Conservation (phyloP, 2,797 vertebrate genomes). For the Phoxinus dragarum region DNA sequence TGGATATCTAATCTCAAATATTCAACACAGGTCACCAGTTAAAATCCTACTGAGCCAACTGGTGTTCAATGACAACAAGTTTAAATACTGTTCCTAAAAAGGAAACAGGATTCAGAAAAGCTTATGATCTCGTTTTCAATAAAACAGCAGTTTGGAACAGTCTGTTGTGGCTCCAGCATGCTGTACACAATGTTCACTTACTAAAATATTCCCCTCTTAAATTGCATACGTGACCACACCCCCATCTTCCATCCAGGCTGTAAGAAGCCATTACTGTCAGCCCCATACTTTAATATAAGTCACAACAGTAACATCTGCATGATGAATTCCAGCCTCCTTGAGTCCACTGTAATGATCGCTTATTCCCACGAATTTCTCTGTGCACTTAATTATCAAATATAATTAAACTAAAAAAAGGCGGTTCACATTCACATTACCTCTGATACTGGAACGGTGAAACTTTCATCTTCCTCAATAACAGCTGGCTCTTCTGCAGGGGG, state of each 20-base stretch:
- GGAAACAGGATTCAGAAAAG: not conserved
- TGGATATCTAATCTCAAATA: slow-evolving; percentile 13
- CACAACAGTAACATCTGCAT: slow-evolving; percentile 4
- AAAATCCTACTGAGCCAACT: not conserved
- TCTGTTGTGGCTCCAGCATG: not conserved
- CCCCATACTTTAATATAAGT: slow-evolving; percentile 4
- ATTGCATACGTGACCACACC: not conserved
- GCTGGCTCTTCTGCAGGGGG: not conserved
- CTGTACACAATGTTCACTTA: not conserved
- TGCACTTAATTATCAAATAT: not conserved
- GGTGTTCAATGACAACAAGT: not conserved
- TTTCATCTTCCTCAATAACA: slow-evolving; percentile 53
- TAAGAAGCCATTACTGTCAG: not conserved
- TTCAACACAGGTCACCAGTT: not conserved
- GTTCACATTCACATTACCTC: slow-evolving; percentile 21
- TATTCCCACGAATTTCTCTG: not conserved
- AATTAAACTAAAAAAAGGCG: not conserved
- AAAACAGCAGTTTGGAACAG: not conserved
- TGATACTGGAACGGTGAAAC: slow-evolving; percentile 22
- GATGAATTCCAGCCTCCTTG: not conserved
- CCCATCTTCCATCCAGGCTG: not conserved
- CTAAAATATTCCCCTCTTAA: not conserved
- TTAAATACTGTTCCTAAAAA: slow-evolving; percentile 27
- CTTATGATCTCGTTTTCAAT: not conserved
- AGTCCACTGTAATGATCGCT: not conserved